Evolutionary conservation across 2,888 invertebrate species (phyloP), one percentile per base, ranked within the genome.

Genomic region (Steinernema carpocapsae): DNA sequence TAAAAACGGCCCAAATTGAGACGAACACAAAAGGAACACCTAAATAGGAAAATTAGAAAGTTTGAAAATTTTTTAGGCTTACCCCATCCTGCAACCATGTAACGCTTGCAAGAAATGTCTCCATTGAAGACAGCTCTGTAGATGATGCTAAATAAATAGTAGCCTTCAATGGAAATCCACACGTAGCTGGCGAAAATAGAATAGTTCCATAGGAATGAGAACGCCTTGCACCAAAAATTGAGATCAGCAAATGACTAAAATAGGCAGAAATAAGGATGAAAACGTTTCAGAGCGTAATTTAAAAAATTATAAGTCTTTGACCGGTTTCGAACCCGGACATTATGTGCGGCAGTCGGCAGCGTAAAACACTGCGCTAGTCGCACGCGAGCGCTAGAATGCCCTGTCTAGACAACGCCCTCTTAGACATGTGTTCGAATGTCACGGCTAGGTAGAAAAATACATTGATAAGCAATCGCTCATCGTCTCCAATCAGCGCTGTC

Each of bases 51-150:
- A 37, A 37, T 37, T 37, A 37, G 37, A 10, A 37, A 37, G 4
- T 10, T 37, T 37, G 37, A 37, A 37, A n/a, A n/a, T n/a, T 37
- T 37, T 37, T 37, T 10, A 3, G 3, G 37, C 37, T 70, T 45
- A 74, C 74, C 74, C 74, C 74, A 74, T 42, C 74, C 74, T 26
- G 70, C 29, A 32, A 64, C 4, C 64, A 64, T 64, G 32, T 29
- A 64, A 6, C 64, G 64, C 29, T 64, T 64, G 32, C 64, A 64
- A 12, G 64, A 64, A 17, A 64, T 32, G 64, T 64, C 64, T 70
- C 70, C 74, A 14, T 70, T 48, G 52, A 74, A 74, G 24, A 74
- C 74, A 14, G 59, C 32, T 37, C 59, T 24, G 29, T 74, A 74
- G 52, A 74, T 74, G 17, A 64, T 74, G 26, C 51, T 74, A 22